Evolutionary conservation across 2,797 vertebrate species (phyloP), one percentile per base, ranked within the genome.

Genomic region (Phataginus tetradactyla): DNA sequence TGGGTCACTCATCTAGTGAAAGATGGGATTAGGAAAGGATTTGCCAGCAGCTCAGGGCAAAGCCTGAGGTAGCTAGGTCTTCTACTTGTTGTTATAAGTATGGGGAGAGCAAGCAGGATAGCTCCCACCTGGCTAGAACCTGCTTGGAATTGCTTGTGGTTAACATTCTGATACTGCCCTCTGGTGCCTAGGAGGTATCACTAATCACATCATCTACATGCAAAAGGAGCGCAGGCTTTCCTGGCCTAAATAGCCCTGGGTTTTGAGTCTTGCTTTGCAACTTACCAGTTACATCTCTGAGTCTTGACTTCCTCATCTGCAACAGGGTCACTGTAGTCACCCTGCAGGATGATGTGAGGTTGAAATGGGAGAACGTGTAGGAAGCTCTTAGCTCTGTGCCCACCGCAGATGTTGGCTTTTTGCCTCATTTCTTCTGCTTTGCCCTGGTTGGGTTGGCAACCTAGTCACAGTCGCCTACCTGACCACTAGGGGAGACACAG

Each of bases 181-280:
- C 3, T 57, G n/a, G 32, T 87, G 20, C 1, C 3, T 79, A 45
- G n/a, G 15, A 66, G 34, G 7, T 59, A 20, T 72, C 53, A 55
- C 37, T 87, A 34, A 23, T 12, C 51, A 75, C 13, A 42, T 68
- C 32, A 80, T 14, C 25, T 53, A 34, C 10, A 32, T 55, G 13
- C 32, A 68, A 85, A 80, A 79, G 14, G 59, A 77, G 6, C n/a
- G 90, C 11, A 42, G 42, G 25, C 25, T 92, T 74, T 57, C 61
- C 61, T 64, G 84, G 25, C 78, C 69, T 85, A 17, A 45, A 64
- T 11, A 18, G 29, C 17, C 80, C 14, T 45, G 63, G 63, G 37
- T 88, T 96, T 93, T 96, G 77, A 95, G 75, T 81, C 66, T 92
- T 87, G 42, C n/a, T 90, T 95, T 96, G 75, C 8, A 64, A 63